Evolutionary conservation across 1,140 invertebrate species (phyloP), one percentile per base, ranked within the genome.

Genomic region (Pseudoatta argentina): DNA sequence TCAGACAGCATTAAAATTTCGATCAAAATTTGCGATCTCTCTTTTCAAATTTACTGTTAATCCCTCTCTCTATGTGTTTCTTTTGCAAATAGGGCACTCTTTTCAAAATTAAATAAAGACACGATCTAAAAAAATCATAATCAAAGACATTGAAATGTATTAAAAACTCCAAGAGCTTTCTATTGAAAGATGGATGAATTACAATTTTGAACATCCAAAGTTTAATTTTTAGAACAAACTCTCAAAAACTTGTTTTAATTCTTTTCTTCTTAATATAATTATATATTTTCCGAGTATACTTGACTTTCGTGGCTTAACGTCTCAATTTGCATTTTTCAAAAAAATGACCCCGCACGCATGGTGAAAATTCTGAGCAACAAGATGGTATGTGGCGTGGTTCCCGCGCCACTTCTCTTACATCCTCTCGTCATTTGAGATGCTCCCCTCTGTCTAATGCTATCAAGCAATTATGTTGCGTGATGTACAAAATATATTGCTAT

Each of bases 401-500:
- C 93, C 93, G 93, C 93, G 93, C 89, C 93, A 93, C 93, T 93
- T 93, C 87, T 88, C 91, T 86, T 85, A 93, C 92, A 93, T 93
- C 93, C 93, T 93, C 91, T 89, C 76, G 85, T 91, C 89, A 92
- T 93, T 92, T 89, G 87, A 91, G 89, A 92, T 91, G 78, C 87
- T 87, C 90, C 87, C 90, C 89, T 89, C 81, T 87, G 81, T 48
- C 86, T 75, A 77, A 88, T 90, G 85, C 87, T 82, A 86, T 90
- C 82, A 87, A 88, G 75, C 88, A 91, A 91, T 87, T 76, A 91
- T 53, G 81, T 18, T 39, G 67, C 55, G 27, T 78, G 55, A 83
- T 44, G 86, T 12, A 86, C 39, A 86, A 79, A 81, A 81, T 21
- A 81, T 79, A 86, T 79, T 79, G 76, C 57, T 69, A 79, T 81